Conservation (phyloP, 2,113 vertebrate genomes). For the Seriola dumerili region DNA sequence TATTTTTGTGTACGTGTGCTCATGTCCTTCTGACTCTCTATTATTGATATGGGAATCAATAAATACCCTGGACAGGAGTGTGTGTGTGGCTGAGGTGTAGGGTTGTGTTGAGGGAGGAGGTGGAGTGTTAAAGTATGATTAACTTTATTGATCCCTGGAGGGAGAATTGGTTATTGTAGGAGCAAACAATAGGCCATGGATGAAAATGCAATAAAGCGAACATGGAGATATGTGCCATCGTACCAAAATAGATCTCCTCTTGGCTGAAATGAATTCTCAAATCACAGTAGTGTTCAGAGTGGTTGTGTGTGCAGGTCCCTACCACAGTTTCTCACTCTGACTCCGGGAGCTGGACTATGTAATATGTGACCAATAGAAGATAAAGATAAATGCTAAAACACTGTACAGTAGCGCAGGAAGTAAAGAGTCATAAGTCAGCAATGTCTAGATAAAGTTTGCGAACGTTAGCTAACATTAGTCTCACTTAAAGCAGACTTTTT, state of each 20-base stretch:
- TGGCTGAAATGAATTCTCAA: slow-evolving; percentile 31
- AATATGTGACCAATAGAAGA: not conserved
- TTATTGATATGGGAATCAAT: slow-evolving; percentile 55
- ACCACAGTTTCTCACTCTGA: not conserved
- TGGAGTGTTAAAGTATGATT: slow-evolving; percentile 62
- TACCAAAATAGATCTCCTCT: slow-evolving; percentile 39
- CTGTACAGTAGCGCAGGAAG: too few species aligned
- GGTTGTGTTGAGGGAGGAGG: not conserved
- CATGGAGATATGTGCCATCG: slow-evolving; percentile 16
- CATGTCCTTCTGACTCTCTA: slow-evolving; percentile 30
- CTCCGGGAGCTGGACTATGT: not conserved
- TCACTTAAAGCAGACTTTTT: not conserved
- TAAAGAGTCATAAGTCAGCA: not conserved
- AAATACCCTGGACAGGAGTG: slow-evolving; percentile 33
- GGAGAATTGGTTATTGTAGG: slow-evolving; percentile 54
- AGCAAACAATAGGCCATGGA: slow-evolving; percentile 40
- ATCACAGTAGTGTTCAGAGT: slow-evolving; percentile 5
- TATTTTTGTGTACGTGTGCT: slow-evolving; percentile 23
- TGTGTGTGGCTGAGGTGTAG: slow-evolving; percentile 24
- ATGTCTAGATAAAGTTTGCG: not conserved
- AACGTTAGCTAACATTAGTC: not conserved
- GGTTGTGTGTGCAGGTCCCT: slow-evolving; percentile 14
- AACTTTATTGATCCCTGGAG: slow-evolving; percentile 65
- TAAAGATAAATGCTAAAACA: not conserved
- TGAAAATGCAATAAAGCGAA: slow-evolving; percentile 50